Base-by-base conservation (phyloP, 2,113 vertebrate species). In the Neoarius graeffei region DNA sequence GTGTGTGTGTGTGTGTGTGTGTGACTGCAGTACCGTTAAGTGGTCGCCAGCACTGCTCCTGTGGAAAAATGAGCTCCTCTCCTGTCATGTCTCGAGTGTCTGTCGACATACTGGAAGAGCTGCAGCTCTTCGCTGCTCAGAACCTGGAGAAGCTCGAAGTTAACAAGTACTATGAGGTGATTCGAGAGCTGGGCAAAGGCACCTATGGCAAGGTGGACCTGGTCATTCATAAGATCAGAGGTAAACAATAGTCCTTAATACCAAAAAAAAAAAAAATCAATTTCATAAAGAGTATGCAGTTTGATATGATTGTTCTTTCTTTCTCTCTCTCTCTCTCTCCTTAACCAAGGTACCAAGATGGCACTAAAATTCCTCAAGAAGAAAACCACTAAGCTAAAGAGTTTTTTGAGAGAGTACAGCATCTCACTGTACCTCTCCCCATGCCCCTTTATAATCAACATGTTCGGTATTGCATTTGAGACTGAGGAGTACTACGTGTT, bases 361-460 rank as follows among this genome's bases (percentile, higher is more conserved):
- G 96, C 96, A 0, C 93, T 97, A 85, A 97, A 97, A 88, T 97
- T 97, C 91, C 93, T 97, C 62, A 95, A 95, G 93, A 97, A 97
- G 94, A 96, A 96, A 91, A 96, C 94, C 0, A 97, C 96, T 66
- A 97, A 96, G 91, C 95, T 96, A 92, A 96, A 96, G 93, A 96
- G 95, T 0, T 97, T 96, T 88, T 87, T 97, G 73, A 91, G 96
- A 73, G 96, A 97, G 94, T 97, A 96, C 93, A 96, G 96, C 90
- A 95, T 96, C 89, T 96, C 96, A 0, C 95, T 96, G 56, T 97
- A 96, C 91, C 92, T 97, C 86, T 96, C 96, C 0, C 94, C 96
- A 27, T 96, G 95, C 80, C 95, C 95, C 35, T 96, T 96, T 89
- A 96, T 97, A 91, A 97, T 97, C 92, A 96, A 96, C 94, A 96